Evolutionary conservation across 2,797 vertebrate species (phyloP), one percentile per base, ranked within the genome.

Genomic region (Podarcis siculus): DNA sequence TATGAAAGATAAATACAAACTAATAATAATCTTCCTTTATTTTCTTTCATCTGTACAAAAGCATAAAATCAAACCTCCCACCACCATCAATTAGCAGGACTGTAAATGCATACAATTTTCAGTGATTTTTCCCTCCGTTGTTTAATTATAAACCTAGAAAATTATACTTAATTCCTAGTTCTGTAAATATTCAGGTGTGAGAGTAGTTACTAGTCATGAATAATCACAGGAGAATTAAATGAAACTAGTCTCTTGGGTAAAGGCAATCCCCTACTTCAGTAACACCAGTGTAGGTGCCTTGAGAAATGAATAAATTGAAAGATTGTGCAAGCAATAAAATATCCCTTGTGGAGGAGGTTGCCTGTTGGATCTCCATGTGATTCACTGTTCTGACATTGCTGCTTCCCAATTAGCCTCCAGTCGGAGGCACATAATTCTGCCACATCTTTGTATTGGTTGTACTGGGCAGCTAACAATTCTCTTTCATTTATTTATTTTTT

Each of bases 31-130:
- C 5, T 42, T 15, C 42, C 27, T 37, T 0, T 12, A 17, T 88
- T 73, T 82, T 86, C 42, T 64, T 83, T 83, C 45, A 69, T 79
- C 81, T 71, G 5, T 64, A 30, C 39, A 91, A 61, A 88, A 72
- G 82, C 10, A 87, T 32, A 79, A 89, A 89, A 3, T 30, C 27
- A 6, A 66, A 42, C 25, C 30, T 17, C 49, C 64, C 82, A 1
- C 0, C 1, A 19, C 27, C 2, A 0, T 79, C 19, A 83, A 0
- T 55, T 19, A 17, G 0, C 25, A 80, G 67, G 42, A 35, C 30
- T 67, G 42, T 61, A 79, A 69, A 27, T 49, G 8, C n/a, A 78
- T 49, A n/a, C 76, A 69, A 37, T 45, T 64, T 25, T 12, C 39
- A 49, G 39, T 5, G 10, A 15, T 32, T 64, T 21, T 9, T 2